Evolutionary conservation across 1,140 invertebrate species (phyloP).

Genomic region (Neodiprion lecontei): DNA sequence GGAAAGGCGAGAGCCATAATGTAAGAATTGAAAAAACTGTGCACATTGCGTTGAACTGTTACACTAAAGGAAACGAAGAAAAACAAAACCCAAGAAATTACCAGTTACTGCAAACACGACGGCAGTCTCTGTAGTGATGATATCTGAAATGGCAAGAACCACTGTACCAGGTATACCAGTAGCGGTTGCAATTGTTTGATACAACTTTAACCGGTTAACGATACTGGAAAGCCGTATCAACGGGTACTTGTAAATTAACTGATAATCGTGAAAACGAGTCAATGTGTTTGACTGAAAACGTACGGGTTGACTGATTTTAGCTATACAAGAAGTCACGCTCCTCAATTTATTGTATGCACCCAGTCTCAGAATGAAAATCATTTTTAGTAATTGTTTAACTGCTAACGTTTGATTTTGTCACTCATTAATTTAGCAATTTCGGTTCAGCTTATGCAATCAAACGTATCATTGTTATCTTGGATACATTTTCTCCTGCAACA

Average conservation of each 20-base stretch:
- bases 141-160: neutral
- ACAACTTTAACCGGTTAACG: conserved; percentile 30
- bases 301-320: neutral
- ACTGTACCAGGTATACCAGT: neutral
- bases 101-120: neutral
- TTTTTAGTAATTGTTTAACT: no score
- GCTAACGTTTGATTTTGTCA: no score
- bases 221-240: neutral
- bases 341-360: no score
- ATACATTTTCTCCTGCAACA: no score
- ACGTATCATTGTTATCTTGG: neutral
- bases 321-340: no score
- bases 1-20: neutral
- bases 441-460: neutral
- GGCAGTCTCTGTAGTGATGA: neutral
- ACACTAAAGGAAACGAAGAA: no score
- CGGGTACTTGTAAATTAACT: conserved; percentile 33
- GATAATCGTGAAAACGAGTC: conserved; percentile 26
- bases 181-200: neutral
- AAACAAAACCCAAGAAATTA: conserved; percentile 20
- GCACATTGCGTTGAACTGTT: no score
- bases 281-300: neutral
- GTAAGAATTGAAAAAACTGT: neutral
- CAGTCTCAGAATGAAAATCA: no score
- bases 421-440: neutral